A percentile compares a stretch with the other conserved stretches of the same genome.
These are phyloP conservation scores for Physeter macrocephalus DNA, from an alignment of 2,113 vertebrate genomes.

Conservation along the genomic window DNA sequence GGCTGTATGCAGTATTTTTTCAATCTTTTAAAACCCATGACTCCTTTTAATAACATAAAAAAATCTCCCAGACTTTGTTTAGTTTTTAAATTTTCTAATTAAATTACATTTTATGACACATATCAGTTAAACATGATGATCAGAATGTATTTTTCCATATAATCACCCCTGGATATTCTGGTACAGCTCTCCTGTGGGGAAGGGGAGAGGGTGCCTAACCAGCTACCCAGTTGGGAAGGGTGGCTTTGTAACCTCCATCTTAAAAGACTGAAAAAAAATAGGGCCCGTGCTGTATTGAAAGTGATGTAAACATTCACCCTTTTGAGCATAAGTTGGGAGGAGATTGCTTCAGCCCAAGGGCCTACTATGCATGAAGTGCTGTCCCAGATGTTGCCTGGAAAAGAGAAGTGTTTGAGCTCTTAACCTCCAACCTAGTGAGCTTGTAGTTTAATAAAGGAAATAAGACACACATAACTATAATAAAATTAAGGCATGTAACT, in stretches of 20 bases:
- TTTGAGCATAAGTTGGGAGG: background rate
- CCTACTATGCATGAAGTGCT: background rate
- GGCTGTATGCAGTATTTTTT: background rate
- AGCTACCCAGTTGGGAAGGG: background rate
- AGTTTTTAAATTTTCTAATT: background rate
- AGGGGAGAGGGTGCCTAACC: background rate
- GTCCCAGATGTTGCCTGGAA: background rate
- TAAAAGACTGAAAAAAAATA: background rate
- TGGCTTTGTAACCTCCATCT: background rate
- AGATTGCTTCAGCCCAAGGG: background rate
- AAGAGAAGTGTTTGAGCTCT: background rate
- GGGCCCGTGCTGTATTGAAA: background rate
- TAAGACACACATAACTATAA: background rate
- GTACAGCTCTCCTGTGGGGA: background rate
- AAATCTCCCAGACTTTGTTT: background rate
- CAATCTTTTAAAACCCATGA: background rate
- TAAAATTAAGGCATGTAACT: background rate
- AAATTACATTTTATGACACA: background rate
- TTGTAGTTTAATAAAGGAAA: background rate
- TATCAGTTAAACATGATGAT: background rate
- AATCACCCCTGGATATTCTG: background rate
- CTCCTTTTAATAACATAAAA: background rate
- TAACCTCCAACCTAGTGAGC: background rate
- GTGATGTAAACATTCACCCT: background rate
- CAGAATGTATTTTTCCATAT: background rate